Base-by-base conservation (phyloP, 1,140 invertebrate genomes). In the Euura saliciscinereae region DNA sequence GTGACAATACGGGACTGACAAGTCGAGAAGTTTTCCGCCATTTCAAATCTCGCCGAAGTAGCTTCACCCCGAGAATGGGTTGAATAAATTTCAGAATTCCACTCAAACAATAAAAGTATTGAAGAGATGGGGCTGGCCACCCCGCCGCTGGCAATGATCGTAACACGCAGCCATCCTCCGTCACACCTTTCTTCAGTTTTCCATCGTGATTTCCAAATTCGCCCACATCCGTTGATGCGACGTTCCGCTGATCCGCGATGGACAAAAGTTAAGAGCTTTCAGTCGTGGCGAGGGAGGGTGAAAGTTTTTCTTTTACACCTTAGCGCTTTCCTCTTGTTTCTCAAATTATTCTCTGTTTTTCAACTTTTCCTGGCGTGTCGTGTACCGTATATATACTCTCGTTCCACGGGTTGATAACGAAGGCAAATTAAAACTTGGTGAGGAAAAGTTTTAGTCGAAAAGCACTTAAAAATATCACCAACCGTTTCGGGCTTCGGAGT, bases 371-470 rank as follows among this genome's bases (percentile, higher is more conserved):
- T 59, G 10, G 8, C 51, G 51, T 59, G 10, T 59, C 51, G 10
- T 59, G 10, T n/a, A 6, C 51, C 13, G 51, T n/a, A 3, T 6
- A 3, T 6, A 8, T n/a, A 8, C 51, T 6, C 8, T 59, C 46
- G 51, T 59, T 3, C 66, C 4, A 11, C 73, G 72, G 74, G 70
- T 71, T 76, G 73, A 28, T 28, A 66, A 72, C 75, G 76, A 76
- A 75, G 77, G 76, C 74, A 81, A 80, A 81, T 81, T 82, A 82
- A 82, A 82, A 81, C 77, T 78, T 78, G 73, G 74, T 74, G 73
- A 72, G 76, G 77, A 77, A 74, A 10, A 75, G 74, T 70, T 45
- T 67, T 44, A 5, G 43, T 73, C 74, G 66, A 75, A 71, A 68
- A 74, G 69, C 71, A 71, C 70, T 59, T 59, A 3, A 6, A 6